These are phyloP conservation scores for Ditula angustiorana DNA, from an alignment of 2,888 invertebrate species.

Conservation along the genomic window DNA sequence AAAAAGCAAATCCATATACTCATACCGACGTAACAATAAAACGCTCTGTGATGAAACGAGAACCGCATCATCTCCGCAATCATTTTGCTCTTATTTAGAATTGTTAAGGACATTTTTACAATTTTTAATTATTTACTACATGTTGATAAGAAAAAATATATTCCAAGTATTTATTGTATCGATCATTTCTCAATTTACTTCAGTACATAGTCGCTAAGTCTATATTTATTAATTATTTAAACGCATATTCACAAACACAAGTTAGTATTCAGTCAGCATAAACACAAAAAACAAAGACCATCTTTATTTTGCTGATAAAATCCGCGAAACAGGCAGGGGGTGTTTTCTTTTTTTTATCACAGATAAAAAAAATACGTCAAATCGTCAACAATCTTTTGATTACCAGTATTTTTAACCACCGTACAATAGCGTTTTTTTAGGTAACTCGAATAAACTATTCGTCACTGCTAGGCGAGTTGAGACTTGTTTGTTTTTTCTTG, in stretches of 20 bases:
- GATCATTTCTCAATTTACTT: no score
- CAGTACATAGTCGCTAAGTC: no score
- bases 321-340: not conserved
- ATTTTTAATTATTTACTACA: not conserved
- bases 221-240: no score
- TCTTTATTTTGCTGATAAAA: no score
- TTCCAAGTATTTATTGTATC: no score
- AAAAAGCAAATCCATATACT: slow-evolving; percentile 93
- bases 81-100: slow-evolving; percentile 49
- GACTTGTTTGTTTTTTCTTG: slow-evolving; percentile 6
- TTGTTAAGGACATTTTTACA: slow-evolving; percentile 34
- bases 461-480: slow-evolving; percentile 20
- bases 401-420: not conserved
- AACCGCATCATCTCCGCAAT: slow-evolving; percentile 76
- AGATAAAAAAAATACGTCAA: not conserved
- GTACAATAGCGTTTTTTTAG: not conserved
- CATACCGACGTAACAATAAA: slow-evolving; percentile 93
- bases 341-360: not conserved
- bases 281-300: no score
- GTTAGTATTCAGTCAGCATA: no score
- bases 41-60: slow-evolving; percentile 89
- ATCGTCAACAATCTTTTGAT: slow-evolving; percentile 15
- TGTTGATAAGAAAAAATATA: not conserved
- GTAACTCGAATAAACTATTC: slow-evolving; percentile 6
- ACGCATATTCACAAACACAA: no score